Conservation (phyloP, 2,888 invertebrate genomes). For the Sinhomidia bicolor region DNA sequence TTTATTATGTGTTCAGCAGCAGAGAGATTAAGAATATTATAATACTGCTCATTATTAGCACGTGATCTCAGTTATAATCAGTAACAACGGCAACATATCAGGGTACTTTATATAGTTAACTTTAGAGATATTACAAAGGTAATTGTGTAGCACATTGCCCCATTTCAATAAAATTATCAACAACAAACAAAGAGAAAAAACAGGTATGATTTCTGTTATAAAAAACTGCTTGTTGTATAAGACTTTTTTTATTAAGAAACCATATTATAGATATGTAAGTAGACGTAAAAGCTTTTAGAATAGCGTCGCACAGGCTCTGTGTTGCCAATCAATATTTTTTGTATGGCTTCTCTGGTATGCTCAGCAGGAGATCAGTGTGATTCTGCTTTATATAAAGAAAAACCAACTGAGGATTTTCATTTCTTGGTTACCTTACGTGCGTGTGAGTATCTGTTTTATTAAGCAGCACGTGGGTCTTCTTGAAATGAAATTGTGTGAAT, state of each 20-base stretch:
- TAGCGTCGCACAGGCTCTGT: not conserved
- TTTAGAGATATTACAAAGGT: not conserved
- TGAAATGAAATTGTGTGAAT: no score
- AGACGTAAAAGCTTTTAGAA: not conserved
- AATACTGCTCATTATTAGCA: not conserved
- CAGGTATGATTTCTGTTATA: not conserved
- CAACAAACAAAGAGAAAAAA: no score
- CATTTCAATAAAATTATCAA: not conserved
- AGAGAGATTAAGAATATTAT: not conserved
- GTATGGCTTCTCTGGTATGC: not conserved
- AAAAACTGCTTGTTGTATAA: not conserved
- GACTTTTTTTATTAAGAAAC: not conserved
- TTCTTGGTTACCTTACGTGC: no score
- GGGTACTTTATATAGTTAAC: no score
- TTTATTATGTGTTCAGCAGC: not conserved
- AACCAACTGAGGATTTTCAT: no score
- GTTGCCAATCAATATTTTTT: slow-evolving; percentile 1
- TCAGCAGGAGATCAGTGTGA: not conserved
- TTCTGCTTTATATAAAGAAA: no score
- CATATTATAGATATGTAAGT: no score
- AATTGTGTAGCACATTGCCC: not conserved
- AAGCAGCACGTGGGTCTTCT: not conserved
- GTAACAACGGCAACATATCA: not conserved
- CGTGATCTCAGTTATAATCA: not conserved
- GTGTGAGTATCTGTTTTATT: not conserved